A percentile compares a stretch with the other conserved stretches of the same genome.
These are phyloP conservation scores for Orthonyx spaldingii DNA, from an alignment of 2,113 vertebrate genomes.

Conservation along the genomic window DNA sequence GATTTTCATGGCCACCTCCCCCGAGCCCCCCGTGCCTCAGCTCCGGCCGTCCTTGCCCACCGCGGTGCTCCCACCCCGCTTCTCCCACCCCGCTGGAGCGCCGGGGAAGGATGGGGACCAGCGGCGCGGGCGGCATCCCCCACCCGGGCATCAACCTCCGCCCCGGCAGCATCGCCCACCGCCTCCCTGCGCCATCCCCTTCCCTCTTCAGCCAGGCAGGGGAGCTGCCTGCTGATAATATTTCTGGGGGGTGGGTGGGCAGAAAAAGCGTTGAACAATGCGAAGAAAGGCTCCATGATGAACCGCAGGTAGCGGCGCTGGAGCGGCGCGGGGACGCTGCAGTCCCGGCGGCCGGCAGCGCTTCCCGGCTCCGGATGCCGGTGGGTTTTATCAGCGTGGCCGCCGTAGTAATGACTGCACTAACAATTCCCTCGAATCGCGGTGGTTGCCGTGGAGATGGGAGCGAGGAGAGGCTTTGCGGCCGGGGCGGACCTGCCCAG, in stretches of 20 bases:
- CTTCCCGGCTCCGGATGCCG: not conserved
- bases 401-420: not conserved
- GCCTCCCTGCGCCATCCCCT: not conserved
- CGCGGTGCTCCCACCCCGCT: not conserved
- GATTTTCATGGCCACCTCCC: not conserved
- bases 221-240: not conserved
- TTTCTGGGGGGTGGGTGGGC: not conserved
- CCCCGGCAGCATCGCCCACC: not conserved
- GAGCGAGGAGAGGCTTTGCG: not conserved
- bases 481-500: not conserved
- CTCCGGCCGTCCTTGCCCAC: not conserved
- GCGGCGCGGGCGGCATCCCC: not conserved
- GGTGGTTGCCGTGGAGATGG: not conserved
- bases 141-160: not conserved
- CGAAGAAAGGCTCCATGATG: conserved; percentile 32
- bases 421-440: not conserved
- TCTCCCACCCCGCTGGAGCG: not conserved
- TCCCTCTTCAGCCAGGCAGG: not conserved
- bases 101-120: not conserved
- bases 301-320: not conserved
- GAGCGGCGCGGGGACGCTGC: not conserved
- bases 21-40: not conserved
- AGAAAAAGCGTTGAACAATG: not conserved
- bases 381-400: not conserved
- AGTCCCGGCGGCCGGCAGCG: not conserved